Evolutionary conservation across 2,797 vertebrate genomes (phyloP).

Genomic region (Xyrichtys novacula): DNA sequence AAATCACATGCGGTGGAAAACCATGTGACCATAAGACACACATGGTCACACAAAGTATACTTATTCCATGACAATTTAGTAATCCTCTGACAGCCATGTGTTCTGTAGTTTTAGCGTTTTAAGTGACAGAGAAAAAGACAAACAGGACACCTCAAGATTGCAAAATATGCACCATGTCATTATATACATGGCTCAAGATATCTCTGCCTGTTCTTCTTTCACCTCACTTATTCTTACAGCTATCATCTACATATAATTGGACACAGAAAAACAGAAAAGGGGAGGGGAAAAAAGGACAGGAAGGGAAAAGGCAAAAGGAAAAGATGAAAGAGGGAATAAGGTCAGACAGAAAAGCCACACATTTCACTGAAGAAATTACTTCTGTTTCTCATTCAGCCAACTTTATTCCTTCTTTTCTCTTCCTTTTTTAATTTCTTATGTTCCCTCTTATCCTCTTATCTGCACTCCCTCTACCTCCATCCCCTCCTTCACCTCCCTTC

Average conservation of each 20-base stretch:
- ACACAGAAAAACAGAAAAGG: slow-evolving; percentile 8
- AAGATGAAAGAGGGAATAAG: slow-evolving; percentile 14
- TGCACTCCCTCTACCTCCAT: slow-evolving; percentile 48
- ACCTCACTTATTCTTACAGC: slow-evolving; percentile 23
- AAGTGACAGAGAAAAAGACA: not conserved
- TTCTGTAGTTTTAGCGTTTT: not conserved
- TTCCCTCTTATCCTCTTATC: slow-evolving; percentile 35
- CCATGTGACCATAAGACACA: not conserved
- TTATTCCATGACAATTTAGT: not conserved
- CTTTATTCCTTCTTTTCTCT: slow-evolving; percentile 20
- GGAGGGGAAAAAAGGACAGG: not conserved
- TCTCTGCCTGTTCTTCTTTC: slow-evolving; percentile 1
- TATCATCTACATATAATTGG: slow-evolving; percentile 31
- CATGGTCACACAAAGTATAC: not conserved
- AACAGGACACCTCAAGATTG: slow-evolving; percentile 9
- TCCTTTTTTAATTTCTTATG: slow-evolving; percentile 21
- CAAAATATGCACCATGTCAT: slow-evolving; percentile 34
- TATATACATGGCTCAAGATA: slow-evolving; percentile 13
- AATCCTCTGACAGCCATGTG: not conserved
- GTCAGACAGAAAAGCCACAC: slow-evolving; percentile 18
- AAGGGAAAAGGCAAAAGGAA: not conserved
- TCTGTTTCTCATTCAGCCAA: slow-evolving; percentile 31
- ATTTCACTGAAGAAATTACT: slow-evolving; percentile 26
- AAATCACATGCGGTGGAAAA: too few relatives aligned
- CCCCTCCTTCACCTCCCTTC: slow-evolving; percentile 62